Conservation (phyloP, 2,888 invertebrate species). For the Ernsta delagoae region DNA sequence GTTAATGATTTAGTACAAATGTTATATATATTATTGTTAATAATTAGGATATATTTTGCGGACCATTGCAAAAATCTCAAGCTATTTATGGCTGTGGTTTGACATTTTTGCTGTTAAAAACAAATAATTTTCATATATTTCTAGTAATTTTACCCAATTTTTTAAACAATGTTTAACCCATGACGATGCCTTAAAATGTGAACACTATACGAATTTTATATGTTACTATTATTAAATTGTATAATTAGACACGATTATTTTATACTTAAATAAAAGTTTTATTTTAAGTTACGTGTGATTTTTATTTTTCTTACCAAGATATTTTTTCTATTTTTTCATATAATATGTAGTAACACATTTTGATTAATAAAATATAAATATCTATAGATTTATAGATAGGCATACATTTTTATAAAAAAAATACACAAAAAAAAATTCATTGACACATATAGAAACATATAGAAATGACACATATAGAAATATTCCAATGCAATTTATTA, state of each 20-base stretch:
- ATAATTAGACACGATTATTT: constrained; percentile 57
- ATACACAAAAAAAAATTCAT: too few relatives aligned
- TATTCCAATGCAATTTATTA: too few relatives aligned
- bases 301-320: constrained; percentile 48
- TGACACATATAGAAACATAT: too few relatives aligned
- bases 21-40: constrained; percentile 3
- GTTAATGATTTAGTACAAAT: constrained; percentile 39
- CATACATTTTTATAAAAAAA: too few relatives aligned
- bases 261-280: constrained; percentile 72
- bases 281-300: constrained; percentile 70
- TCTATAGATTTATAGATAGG: too few relatives aligned
- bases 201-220: constrained; percentile 63
- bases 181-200: constrained; percentile 70
- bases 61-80: constrained; percentile 72
- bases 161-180: constrained; percentile 44
- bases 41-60: constrained; percentile 34
- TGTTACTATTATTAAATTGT: constrained; percentile 62
- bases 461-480: too few relatives aligned
- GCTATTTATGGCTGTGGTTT: constrained; percentile 77
- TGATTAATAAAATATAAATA: too few relatives aligned
- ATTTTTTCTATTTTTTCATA: too few relatives aligned
- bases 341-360: too few relatives aligned
- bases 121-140: constrained; percentile 18
- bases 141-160: constrained; percentile 29
- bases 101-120: constrained; percentile 68